Evolutionary conservation across 2,113 vertebrate species (phyloP).

Genomic region (Euleptes europaea): DNA sequence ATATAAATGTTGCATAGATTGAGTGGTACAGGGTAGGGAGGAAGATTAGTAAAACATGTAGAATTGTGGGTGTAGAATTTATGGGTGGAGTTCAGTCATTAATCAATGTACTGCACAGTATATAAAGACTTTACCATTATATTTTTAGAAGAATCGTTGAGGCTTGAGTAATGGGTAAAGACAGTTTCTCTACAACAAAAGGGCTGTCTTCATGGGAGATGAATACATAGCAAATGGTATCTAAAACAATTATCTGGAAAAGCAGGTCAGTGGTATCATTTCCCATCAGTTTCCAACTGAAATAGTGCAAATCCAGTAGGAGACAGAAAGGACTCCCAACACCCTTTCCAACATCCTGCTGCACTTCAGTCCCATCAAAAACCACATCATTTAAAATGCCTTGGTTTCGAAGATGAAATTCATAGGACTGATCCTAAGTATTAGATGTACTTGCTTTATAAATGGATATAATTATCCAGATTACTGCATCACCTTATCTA

Average conservation of each 20-base stretch:
- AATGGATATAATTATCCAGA: too few species aligned
- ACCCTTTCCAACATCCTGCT: neutral
- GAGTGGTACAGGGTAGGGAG: neutral
- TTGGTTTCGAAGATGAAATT: slow-evolving; percentile 9
- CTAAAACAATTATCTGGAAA: neutral
- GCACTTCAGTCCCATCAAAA: neutral
- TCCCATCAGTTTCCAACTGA: neutral
- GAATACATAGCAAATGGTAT: neutral
- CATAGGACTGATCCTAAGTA: neutral
- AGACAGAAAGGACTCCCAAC: neutral
- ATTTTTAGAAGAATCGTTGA: neutral
- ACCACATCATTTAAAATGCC: neutral
- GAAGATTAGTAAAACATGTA: neutral
- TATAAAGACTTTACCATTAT: too few species aligned
- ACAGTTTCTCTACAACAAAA: neutral
- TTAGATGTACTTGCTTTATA: neutral
- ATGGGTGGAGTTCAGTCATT: too few species aligned
- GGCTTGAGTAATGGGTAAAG: neutral
- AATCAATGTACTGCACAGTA: too few species aligned
- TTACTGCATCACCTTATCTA: neutral
- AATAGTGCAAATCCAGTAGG: neutral
- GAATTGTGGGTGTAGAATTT: neutral
- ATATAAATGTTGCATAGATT: neutral
- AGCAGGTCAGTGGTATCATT: neutral
- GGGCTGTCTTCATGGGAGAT: neutral